phyloP scores from a whole-genome alignment of 2,113 vertebrate species.

The Ptilonorhynchus violaceus region DNA sequence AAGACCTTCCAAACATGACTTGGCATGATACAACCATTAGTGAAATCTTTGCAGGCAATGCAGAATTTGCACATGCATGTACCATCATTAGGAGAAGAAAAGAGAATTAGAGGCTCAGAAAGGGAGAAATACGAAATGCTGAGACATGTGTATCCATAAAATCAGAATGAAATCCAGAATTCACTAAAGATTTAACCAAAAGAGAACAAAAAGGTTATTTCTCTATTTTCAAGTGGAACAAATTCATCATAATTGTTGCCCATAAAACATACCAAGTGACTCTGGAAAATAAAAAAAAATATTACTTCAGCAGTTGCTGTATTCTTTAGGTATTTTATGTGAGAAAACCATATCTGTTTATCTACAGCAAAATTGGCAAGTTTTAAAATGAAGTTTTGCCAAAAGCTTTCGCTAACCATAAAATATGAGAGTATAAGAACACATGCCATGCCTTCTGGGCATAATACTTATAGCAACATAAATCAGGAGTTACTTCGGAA shows the following conservation, averaged over 20 bases:
- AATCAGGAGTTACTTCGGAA: background rate
- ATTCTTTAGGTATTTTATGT: background rate
- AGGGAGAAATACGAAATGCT: background rate
- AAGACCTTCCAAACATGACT: background rate
- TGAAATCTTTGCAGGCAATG: background rate
- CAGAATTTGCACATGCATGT: background rate
- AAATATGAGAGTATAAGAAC: background rate
- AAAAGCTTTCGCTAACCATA: background rate
- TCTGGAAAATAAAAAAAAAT: background rate
- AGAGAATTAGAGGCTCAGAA: background rate
- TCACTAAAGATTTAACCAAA: background rate
- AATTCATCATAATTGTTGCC: background rate
- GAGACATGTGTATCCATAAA: background rate
- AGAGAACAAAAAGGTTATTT: background rate
- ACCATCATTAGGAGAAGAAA: background rate
- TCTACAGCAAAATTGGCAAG: background rate
- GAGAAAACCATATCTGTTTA: background rate
- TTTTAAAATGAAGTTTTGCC: background rate
- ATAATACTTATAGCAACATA: background rate
- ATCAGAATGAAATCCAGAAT: background rate
- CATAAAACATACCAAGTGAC: background rate
- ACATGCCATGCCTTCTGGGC: conserved; percentile 15
- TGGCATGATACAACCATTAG: background rate
- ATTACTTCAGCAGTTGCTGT: background rate
- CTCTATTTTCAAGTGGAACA: background rate